Base-by-base conservation (phyloP, 2,113 vertebrate genomes). In the Myodes glareolus region DNA sequence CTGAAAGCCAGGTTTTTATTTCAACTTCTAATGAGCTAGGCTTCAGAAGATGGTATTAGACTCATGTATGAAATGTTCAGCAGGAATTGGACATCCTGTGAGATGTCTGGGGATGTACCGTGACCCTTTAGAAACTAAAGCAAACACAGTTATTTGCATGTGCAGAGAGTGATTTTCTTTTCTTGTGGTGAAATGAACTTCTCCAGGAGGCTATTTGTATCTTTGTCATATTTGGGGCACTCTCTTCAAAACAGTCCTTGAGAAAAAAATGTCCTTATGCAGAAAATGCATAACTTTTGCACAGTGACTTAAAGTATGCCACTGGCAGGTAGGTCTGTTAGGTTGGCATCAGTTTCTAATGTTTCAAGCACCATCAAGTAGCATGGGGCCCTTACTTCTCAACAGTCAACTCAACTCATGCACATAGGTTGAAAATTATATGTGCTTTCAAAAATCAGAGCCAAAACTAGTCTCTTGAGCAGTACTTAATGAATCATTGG, bases 401-500 rank as follows among this genome's bases (percentile, higher is more conserved):
- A 76, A 50, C 17, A 70, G 61, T 19, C 55, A 80, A 27, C 52
- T 90, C 42, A 87, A 84, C 47, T 94, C 86, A 47, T 7, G 36
- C 39, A 88, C 65, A 84, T 94, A 95, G 68, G 52, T 47, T 94
- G 88, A 96, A 93, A 97, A 92, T 31, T 68, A 42, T 25, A 82
- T 75, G 39, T 94, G 55, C 29, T 25, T 55, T 94, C 76, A 85
- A 92, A 95, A 73, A 91, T 73, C 39, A 81, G 92, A 91, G 95
- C 61, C 88, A 85, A 94, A 81, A 58, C 10, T 5, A 27, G 81
- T 77, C 50, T 25, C 72, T 96, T 88, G 92, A 93, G 93, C 90
- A 95, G 85, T 39, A 39, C 76, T 97, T 81, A 80, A 92, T 92
- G 91, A 87, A 94, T 87, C 81, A 81, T 88, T 96, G 92, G 94